Percentiles rank a stretch among this genome's conserved stretches.
phyloP scores from a whole-genome alignment of 2,113 vertebrate genomes.

The Charadrius vociferus region DNA sequence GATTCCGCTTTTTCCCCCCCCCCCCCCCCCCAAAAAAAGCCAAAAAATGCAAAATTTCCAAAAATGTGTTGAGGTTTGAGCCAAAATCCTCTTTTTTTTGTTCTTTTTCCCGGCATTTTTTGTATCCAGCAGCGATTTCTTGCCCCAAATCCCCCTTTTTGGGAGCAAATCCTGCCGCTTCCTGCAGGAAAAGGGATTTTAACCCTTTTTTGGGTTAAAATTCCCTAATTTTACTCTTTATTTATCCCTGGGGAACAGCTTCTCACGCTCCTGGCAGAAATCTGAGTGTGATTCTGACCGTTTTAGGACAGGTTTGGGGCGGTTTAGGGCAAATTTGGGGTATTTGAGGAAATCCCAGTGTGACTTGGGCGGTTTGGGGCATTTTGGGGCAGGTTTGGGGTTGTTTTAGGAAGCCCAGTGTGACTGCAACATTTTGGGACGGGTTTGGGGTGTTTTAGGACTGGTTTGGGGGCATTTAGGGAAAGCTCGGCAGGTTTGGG shows the following conservation, averaged over 20 bases:
- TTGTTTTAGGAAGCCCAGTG: no score
- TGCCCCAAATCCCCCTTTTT: background rate
- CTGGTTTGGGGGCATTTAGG: background rate
- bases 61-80: background rate
- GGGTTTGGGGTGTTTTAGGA: background rate
- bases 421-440: background rate
- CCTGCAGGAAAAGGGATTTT: no score
- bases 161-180: background rate
- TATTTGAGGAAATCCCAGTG: background rate
- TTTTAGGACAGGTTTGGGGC: background rate
- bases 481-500: background rate
- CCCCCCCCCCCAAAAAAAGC: background rate
- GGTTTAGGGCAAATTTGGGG: background rate
- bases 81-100: background rate
- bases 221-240: fast-evolving
- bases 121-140: fast-evolving
- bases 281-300: no score
- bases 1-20: no score
- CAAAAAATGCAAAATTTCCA: fast-evolving
- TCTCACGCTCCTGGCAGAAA: background rate
- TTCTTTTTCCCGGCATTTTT: no score
- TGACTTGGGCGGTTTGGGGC: no score
- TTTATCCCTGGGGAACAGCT: no score
- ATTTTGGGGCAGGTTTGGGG: background rate
- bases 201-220: background rate